A percentile compares a stretch with the other conserved stretches of the same genome.
Evolutionary conservation across 2,888 invertebrate genomes (phyloP).

Genomic region (Eretmocerus hayati): DNA sequence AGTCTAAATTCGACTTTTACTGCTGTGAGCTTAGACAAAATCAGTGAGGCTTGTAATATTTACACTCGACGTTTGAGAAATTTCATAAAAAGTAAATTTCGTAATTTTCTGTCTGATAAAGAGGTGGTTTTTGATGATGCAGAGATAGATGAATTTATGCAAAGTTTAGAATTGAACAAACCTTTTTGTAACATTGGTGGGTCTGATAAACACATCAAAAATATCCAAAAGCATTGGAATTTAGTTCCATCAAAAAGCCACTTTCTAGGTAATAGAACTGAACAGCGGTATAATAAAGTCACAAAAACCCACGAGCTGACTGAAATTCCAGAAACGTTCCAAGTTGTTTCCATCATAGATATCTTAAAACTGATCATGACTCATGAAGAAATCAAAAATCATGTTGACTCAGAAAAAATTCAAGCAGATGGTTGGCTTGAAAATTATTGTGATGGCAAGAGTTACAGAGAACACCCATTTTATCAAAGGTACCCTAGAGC

Average conservation of each 20-base stretch:
- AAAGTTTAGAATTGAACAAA: background rate
- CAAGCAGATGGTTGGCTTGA: background rate
- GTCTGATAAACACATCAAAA: background rate
- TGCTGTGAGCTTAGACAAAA: background rate
- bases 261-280: background rate
- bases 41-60: background rate
- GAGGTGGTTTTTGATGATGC: background rate
- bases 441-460: conserved; percentile 4
- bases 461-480: background rate
- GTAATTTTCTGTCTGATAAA: background rate
- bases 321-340: conserved; percentile 6
- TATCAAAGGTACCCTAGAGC: conserved; percentile 4
- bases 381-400: conserved; percentile 3
- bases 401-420: background rate
- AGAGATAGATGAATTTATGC: background rate
- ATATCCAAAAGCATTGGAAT: background rate
- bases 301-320: background rate
- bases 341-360: conserved; percentile 8
- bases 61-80: too few relatives aligned
- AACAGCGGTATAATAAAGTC: background rate
- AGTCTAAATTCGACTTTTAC: background rate
- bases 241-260: background rate
- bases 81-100: background rate
- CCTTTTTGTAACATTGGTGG: background rate
- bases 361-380: conserved; percentile 8